Evolutionary conservation across 2,888 invertebrate genomes (phyloP).

Genomic region (Busseola fusca): DNA sequence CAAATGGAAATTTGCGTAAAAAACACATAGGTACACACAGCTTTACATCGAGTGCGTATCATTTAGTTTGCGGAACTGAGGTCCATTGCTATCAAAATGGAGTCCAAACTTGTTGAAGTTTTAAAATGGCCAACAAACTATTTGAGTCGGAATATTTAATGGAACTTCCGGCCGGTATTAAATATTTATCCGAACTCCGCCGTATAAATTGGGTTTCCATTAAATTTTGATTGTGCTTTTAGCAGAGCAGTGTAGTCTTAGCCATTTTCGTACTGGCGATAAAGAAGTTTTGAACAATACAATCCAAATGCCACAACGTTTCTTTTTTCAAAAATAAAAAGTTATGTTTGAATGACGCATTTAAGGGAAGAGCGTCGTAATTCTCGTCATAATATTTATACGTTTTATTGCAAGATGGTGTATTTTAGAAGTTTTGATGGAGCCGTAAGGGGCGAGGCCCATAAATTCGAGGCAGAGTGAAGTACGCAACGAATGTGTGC

Average conservation of each 20-base stretch:
- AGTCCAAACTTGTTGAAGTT: constrained; percentile 62
- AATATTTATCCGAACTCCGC: constrained; percentile 57
- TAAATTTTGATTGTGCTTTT: constrained; percentile 54
- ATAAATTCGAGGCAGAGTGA: constrained; percentile 77
- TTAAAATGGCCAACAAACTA: constrained; percentile 66
- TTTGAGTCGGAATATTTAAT: constrained; percentile 60
- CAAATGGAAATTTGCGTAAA: constrained; percentile 86
- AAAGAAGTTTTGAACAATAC: constrained; percentile 23
- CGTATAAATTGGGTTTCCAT: constrained; percentile 46
- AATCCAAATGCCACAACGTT: constrained; percentile 9
- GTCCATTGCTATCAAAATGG: constrained; percentile 58
- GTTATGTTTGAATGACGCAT: constrained; percentile 28
- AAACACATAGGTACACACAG: constrained; percentile 73
- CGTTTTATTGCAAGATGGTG: constrained; percentile 54
- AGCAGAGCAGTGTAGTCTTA: constrained; percentile 39
- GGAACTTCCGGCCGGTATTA: constrained; percentile 43
- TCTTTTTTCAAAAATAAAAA: constrained; percentile 22
- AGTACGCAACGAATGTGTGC: constrained; percentile 79
- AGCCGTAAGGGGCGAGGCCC: constrained; percentile 71
- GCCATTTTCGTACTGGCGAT: constrained; percentile 16
- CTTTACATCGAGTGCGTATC: constrained; percentile 61
- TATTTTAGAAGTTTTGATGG: constrained; percentile 73
- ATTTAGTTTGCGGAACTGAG: constrained; percentile 56
- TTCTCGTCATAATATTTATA: constrained; percentile 56
- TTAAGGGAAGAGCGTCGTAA: constrained; percentile 36